phyloP scores from a whole-genome alignment of 2,888 invertebrate genomes.

The Sicus ferrugineus region DNA sequence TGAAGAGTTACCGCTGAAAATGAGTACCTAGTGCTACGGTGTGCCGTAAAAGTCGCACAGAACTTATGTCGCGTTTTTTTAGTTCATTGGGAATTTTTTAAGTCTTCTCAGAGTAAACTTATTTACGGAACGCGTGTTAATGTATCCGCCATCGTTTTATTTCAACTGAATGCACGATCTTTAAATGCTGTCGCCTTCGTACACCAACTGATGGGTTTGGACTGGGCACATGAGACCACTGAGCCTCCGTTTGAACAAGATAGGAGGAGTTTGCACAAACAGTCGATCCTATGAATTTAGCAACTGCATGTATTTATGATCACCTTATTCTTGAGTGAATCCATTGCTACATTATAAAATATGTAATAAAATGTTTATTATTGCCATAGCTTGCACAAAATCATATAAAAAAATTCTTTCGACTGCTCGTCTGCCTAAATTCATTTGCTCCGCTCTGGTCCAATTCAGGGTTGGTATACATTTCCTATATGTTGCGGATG shows the following conservation, averaged over 20 bases:
- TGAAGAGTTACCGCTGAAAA: constrained; percentile 34
- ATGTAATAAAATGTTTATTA: neutral
- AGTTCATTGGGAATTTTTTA: constrained; percentile 48
- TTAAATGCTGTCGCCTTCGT: constrained; percentile 43
- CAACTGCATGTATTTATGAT: constrained; percentile 55
- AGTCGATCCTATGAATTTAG: constrained; percentile 10
- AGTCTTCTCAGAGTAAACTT: constrained; percentile 50
- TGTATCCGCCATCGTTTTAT: constrained; percentile 60
- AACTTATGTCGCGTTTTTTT: constrained; percentile 50
- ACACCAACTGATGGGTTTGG: constrained; percentile 54
- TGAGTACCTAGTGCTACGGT: constrained; percentile 45
- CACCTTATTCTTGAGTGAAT: constrained; percentile 50
- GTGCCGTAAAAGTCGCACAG: constrained; percentile 45
- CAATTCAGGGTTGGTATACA: constrained; percentile 65
- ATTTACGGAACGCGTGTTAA: constrained; percentile 43
- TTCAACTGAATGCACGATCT: constrained; percentile 48
- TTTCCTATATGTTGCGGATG: constrained; percentile 63
- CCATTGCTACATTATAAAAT: neutral
- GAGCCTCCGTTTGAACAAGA: constrained; percentile 50
- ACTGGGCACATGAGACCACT: constrained; percentile 55
- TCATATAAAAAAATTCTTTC: constrained; percentile 67
- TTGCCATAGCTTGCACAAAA: constrained; percentile 64
- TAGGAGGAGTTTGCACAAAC: constrained; percentile 42
- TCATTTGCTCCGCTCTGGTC: constrained; percentile 65
- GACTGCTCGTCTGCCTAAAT: constrained; percentile 67